Conservation (phyloP, 2,888 invertebrate genomes). For the Sturmia bella region DNA sequence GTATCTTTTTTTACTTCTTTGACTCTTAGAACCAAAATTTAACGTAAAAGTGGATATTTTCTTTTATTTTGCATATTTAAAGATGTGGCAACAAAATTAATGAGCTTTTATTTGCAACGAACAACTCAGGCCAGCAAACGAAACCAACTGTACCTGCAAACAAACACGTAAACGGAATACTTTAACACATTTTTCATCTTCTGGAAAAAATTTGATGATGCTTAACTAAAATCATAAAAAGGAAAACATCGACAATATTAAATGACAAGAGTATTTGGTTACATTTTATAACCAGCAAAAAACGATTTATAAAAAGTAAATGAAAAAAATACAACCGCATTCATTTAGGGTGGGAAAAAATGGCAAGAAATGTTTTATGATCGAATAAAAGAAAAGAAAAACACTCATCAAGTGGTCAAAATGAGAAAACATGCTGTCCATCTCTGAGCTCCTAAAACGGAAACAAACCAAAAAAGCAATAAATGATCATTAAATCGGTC, state of each 20-base stretch:
- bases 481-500: conserved; percentile 62
- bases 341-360: conserved; percentile 42
- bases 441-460: conserved; percentile 49
- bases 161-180: conserved; percentile 22
- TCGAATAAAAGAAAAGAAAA: conserved; percentile 52
- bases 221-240: conserved; percentile 44
- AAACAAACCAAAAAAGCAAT: conserved; percentile 54
- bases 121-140: conserved; percentile 47
- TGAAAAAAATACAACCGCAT: neutral
- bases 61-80: conserved; percentile 73
- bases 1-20: conserved; percentile 40
- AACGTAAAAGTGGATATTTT: conserved; percentile 72
- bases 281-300: conserved; percentile 45
- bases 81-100: conserved; percentile 73
- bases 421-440: conserved; percentile 25
- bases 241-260: conserved; percentile 45
- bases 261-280: conserved; percentile 43
- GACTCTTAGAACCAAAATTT: conserved; percentile 59
- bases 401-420: conserved; percentile 37
- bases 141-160: conserved; percentile 21
- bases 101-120: conserved; percentile 72
- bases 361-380: conserved; percentile 55
- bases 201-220: conserved; percentile 15
- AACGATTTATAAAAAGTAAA: conserved; percentile 6
- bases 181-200: conserved; percentile 16